phyloP scores from a whole-genome alignment of 2,113 vertebrate species.

The Leuciscus idus region DNA sequence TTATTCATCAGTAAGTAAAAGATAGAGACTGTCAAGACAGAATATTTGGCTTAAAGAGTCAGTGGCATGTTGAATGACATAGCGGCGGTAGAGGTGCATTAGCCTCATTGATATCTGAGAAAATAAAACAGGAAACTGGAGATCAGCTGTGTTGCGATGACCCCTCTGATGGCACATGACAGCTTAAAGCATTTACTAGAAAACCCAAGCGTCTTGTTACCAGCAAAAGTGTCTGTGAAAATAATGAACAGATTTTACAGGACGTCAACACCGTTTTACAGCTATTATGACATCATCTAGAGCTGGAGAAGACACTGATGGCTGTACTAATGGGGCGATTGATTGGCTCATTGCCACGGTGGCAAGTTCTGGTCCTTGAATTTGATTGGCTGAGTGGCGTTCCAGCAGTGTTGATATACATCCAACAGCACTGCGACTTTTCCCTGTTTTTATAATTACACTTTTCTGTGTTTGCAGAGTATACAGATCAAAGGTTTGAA shows the following conservation, averaged over 20 bases:
- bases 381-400: not conserved
- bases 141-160: not conserved
- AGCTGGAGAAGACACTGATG: slow-evolving; percentile 31
- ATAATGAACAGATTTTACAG: not conserved
- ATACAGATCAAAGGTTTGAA: not conserved
- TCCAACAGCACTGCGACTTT: not conserved
- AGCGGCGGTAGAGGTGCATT: not conserved
- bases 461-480: too few relatives aligned
- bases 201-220: slow-evolving; percentile 21
- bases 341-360: not conserved
- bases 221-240: not conserved
- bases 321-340: not conserved
- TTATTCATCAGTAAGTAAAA: not conserved
- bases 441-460: not conserved
- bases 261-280: not conserved
- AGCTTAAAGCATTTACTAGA: slow-evolving; percentile 23
- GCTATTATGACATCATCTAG: slow-evolving; percentile 19
- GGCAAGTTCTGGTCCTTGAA: slow-evolving; percentile 8
- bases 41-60: not conserved
- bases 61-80: not conserved
- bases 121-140: slow-evolving; percentile 3
- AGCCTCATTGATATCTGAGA: slow-evolving; percentile 26
- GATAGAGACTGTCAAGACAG: not conserved
- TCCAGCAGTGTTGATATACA: not conserved
- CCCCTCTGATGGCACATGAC: not conserved